Percentiles rank a stretch among this genome's conserved stretches.
Conservation (phyloP, 2,113 vertebrate genomes). For the Dicerorhinus sumatrensis region DNA sequence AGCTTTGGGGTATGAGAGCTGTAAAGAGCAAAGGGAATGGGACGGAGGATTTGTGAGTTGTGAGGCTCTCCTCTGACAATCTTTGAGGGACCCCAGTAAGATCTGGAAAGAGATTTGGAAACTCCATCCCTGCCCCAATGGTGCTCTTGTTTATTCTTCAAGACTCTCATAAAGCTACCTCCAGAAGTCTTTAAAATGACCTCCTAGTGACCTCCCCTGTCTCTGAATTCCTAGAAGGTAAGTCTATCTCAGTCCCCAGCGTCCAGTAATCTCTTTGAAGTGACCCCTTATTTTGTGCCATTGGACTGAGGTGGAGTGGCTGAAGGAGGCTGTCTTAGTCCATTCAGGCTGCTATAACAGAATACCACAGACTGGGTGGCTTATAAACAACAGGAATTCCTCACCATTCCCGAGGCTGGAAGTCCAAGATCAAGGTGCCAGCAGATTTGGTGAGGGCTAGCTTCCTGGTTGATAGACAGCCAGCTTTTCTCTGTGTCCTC, state of each 20-base stretch:
- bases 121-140: not conserved
- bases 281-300: not conserved
- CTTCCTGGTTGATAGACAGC: no score
- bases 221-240: not conserved
- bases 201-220: not conserved
- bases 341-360: not conserved
- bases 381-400: no score
- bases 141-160: not conserved
- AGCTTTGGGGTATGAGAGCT: rapidly evolving
- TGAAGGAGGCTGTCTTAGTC: no score
- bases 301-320: not conserved
- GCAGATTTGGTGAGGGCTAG: no score
- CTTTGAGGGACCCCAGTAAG: not conserved
- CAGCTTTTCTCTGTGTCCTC: no score
- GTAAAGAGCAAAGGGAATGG: rapidly evolving
- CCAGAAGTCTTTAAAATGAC: no score
- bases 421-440: no score
- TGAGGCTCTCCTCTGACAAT: not conserved
- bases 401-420: no score
- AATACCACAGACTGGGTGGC: no score
- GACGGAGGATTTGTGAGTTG: not conserved
- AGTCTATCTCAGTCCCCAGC: not conserved
- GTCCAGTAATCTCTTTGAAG: not conserved
- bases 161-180: not conserved
- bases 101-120: not conserved